phyloP scores from a whole-genome alignment of 1,140 invertebrate genomes.

The Drosophila cardini region DNA sequence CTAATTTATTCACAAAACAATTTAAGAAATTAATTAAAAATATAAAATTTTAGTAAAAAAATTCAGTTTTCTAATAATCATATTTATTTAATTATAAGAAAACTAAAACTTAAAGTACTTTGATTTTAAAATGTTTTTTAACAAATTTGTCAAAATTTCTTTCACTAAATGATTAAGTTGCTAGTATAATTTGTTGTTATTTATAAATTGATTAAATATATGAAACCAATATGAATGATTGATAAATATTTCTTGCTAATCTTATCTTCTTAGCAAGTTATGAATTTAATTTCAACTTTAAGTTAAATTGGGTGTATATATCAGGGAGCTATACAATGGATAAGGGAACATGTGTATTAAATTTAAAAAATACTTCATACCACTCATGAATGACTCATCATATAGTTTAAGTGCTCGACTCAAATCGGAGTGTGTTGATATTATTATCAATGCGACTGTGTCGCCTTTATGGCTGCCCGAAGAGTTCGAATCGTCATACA shows the following conservation, averaged over 20 bases:
- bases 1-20: too few relatives aligned
- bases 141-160: not conserved
- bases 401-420: slow-evolving; percentile 2
- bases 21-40: too few relatives aligned
- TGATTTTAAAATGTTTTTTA: not conserved
- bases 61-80: too few relatives aligned
- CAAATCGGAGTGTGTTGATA: slow-evolving; percentile 10
- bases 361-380: not conserved
- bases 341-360: not conserved
- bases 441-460: slow-evolving; percentile 37
- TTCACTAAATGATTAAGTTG: not conserved
- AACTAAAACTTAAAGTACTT: too few relatives aligned
- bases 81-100: too few relatives aligned
- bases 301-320: not conserved
- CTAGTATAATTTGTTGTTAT: not conserved
- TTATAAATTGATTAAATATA: not conserved
- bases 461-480: slow-evolving; percentile 31
- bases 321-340: not conserved
- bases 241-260: slow-evolving; percentile 8
- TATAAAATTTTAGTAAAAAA: too few relatives aligned
- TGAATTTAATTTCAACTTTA: not conserved
- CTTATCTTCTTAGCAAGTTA: not conserved
- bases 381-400: slow-evolving; percentile 22
- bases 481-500: slow-evolving; percentile 21
- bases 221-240: not conserved